A percentile compares a stretch with the other conserved stretches of the same genome.
Evolutionary conservation across 2,113 vertebrate genomes (phyloP).

Genomic region (Ancistrus triradiatus): DNA sequence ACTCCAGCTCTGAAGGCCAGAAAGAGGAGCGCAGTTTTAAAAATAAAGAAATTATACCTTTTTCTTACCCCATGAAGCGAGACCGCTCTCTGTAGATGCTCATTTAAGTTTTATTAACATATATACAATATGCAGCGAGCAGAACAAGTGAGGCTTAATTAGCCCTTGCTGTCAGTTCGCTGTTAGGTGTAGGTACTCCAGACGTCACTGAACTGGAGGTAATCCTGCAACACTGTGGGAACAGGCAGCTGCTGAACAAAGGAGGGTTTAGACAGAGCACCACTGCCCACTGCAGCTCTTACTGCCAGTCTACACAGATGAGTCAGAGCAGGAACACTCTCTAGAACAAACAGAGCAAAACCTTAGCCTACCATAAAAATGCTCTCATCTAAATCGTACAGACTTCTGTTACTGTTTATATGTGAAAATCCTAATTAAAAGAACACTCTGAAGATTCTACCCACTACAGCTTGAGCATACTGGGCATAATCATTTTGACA

Average conservation of each 20-base stretch:
- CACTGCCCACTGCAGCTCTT: slow-evolving; percentile 51
- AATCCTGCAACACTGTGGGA: slow-evolving; percentile 54
- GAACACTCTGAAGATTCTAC: too few relatives aligned
- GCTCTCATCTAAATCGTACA: too few relatives aligned
- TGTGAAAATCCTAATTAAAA: too few relatives aligned
- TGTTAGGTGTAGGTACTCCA: slow-evolving; percentile 14
- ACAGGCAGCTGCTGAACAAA: slow-evolving; percentile 59
- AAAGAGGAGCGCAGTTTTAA: not conserved
- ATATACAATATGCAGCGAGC: slow-evolving; percentile 32
- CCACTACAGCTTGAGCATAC: too few relatives aligned
- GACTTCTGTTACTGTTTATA: too few relatives aligned
- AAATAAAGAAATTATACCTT: slow-evolving; percentile 10
- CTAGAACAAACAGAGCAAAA: slow-evolving; percentile 43
- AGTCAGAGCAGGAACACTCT: slow-evolving; percentile 54
- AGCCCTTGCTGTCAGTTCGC: not conserved
- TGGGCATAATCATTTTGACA: too few relatives aligned
- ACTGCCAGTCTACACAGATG: slow-evolving; percentile 66
- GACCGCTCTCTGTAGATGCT: not conserved
- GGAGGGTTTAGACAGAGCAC: slow-evolving; percentile 49
- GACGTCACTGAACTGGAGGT: slow-evolving; percentile 62
- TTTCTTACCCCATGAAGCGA: too few relatives aligned
- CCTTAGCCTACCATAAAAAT: too few relatives aligned
- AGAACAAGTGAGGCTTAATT: slow-evolving; percentile 21
- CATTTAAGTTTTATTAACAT: slow-evolving; percentile 37
- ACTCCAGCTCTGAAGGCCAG: slow-evolving; percentile 30